Conservation (phyloP, 1,140 invertebrate species). For the Ylistrum balloti region DNA sequence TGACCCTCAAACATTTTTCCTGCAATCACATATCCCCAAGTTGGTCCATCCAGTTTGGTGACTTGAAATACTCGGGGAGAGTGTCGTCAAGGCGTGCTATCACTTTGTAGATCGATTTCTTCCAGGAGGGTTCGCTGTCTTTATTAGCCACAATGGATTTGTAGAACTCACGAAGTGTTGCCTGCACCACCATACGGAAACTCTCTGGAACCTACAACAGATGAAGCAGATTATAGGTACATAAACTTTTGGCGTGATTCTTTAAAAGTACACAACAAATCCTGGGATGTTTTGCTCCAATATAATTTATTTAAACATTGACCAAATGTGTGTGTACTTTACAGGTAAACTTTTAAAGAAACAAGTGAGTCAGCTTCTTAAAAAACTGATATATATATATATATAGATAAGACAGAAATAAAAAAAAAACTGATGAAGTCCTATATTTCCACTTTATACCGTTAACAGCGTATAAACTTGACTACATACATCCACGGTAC, state of each 20-base stretch:
- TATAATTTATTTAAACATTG: neutral
- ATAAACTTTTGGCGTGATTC: neutral
- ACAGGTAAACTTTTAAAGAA: neutral
- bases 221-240: constrained; percentile 48
- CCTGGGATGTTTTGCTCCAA: neutral
- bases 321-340: constrained; percentile 4
- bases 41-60: constrained; percentile 99
- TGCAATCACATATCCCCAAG: constrained; percentile 85
- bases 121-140: constrained; percentile 99
- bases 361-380: neutral
- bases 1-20: neutral
- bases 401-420: neutral
- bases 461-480: neutral
- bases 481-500: neutral
- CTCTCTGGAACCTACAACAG: constrained; percentile 94
- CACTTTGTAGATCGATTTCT: constrained; percentile 99
- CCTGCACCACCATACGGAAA: constrained; percentile 98
- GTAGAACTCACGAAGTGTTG: constrained; percentile 99
- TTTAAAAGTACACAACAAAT: constrained; percentile 7
- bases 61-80: constrained; percentile 99
- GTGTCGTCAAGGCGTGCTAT: constrained; percentile 99
- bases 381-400: neutral
- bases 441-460: neutral
- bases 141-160: constrained; percentile 97
- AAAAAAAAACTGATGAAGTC: neutral